A percentile compares a stretch with the other conserved stretches of the same genome.
Evolutionary conservation across 2,797 vertebrate species (phyloP).

Genomic region (Gallinago stenura): DNA sequence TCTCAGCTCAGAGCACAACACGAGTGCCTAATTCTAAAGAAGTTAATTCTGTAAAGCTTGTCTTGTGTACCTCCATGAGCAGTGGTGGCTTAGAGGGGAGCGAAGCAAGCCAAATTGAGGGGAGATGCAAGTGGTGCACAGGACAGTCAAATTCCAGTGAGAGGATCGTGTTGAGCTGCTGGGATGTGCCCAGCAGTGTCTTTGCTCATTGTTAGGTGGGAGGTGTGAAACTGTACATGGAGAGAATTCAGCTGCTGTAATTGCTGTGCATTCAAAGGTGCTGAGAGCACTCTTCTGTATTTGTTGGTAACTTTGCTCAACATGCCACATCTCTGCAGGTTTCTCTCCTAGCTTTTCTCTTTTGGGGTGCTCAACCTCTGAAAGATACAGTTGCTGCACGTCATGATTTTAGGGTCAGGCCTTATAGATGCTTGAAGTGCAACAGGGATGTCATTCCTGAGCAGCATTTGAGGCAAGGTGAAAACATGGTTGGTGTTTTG

Average conservation of each 20-base stretch:
- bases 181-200: not conserved
- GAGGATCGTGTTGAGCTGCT: not conserved
- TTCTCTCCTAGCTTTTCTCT: not conserved
- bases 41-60: not conserved
- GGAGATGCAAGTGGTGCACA: not conserved
- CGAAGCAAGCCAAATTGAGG: not conserved
- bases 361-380: not conserved
- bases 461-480: not conserved
- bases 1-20: not conserved
- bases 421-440: not conserved
- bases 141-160: not conserved
- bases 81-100: not conserved
- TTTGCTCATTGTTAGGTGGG: not conserved
- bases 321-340: fast-evolving
- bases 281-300: not conserved
- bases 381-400: not conserved
- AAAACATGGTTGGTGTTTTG: not conserved
- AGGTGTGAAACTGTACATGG: not conserved
- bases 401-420: not conserved
- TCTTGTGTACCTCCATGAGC: not conserved
- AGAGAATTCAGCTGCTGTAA: not conserved
- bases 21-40: not conserved
- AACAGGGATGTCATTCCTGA: not conserved
- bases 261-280: not conserved
- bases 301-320: not conserved